Percentiles rank a stretch among this genome's conserved stretches.
Evolutionary conservation across 2,888 invertebrate species (phyloP).

Genomic region (Agrochola litura): DNA sequence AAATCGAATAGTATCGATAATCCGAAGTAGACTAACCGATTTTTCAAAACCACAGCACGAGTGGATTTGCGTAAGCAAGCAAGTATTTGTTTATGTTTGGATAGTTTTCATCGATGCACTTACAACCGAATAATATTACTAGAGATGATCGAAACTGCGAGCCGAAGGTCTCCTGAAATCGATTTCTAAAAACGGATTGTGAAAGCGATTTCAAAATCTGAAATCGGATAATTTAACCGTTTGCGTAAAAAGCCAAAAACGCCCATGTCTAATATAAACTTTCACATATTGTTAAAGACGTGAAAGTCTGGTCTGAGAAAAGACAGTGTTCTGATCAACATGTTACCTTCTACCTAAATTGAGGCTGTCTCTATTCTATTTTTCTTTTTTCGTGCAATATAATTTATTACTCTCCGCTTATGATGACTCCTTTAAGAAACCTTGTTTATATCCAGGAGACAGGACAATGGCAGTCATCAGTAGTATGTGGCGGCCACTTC

Average conservation of each 20-base stretch:
- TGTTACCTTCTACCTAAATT: background rate
- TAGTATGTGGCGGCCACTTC: slow-evolving; percentile 96
- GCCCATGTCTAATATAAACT: too few species aligned
- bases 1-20: background rate
- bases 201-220: too few species aligned
- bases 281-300: background rate
- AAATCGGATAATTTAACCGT: too few species aligned
- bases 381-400: background rate
- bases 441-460: slow-evolving; percentile 68
- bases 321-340: background rate
- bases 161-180: too few species aligned
- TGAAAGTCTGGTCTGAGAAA: background rate
- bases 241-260: too few species aligned
- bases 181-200: too few species aligned
- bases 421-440: background rate
- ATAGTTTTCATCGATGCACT: too few species aligned
- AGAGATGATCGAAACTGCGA: too few species aligned
- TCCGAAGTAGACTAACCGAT: background rate
- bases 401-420: background rate
- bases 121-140: too few species aligned
- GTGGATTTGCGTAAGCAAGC: too few species aligned
- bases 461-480: slow-evolving; percentile 92
- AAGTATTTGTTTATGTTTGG: too few species aligned
- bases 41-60: too few species aligned
- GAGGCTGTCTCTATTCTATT: background rate